Base-by-base conservation (phyloP, 2,888 invertebrate species). In the Neria commutata region DNA sequence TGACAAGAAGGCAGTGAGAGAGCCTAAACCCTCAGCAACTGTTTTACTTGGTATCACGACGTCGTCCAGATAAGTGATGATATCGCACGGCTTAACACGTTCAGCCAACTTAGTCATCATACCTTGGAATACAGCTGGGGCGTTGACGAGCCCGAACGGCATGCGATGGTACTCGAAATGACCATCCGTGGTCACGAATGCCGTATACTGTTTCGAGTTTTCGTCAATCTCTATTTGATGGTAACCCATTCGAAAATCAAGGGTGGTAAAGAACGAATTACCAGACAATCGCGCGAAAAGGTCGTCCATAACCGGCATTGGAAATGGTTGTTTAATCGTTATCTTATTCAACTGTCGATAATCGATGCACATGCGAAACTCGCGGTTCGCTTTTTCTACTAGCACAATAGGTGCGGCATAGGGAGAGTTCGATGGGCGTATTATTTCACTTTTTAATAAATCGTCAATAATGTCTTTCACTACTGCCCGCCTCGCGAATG, bases 31-130 rank as follows among this genome's bases (percentile, higher is more conserved):
- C 25, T 48, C 48, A 11, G 3, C 17, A 17, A 29, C 54, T 4
- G 48, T 48, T 48, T 48, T 48, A 16, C 58, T 64, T 1, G 61
- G 55, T 1, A 62, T 58, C 2, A 56, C 47, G 1, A 63, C 33
- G 17, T 64, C 61, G 19, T 61, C 55, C 10, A 61, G 24, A 16
- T 58, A 63, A 8, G 25, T 25, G 2, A 23, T 8, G 3, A 16
- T 10, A 25, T 48, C 48, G 14, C 48, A 24, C 3, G 37, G 34
- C 3, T 17, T 24, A 6, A 29, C 24, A 45, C 45, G 23, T 17
- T 49, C 16, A 8, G 54, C 2, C 5, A 58, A n/a, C 1, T 6
- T 17, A 3, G 54, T 54, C 50, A 54, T 50, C 17, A 42, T 34
- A 17, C 48, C 42, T 34, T 59, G 34, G 23, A 59, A 59, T 0